Conservation (phyloP, 2,888 invertebrate genomes). For the Dicycla oo region DNA sequence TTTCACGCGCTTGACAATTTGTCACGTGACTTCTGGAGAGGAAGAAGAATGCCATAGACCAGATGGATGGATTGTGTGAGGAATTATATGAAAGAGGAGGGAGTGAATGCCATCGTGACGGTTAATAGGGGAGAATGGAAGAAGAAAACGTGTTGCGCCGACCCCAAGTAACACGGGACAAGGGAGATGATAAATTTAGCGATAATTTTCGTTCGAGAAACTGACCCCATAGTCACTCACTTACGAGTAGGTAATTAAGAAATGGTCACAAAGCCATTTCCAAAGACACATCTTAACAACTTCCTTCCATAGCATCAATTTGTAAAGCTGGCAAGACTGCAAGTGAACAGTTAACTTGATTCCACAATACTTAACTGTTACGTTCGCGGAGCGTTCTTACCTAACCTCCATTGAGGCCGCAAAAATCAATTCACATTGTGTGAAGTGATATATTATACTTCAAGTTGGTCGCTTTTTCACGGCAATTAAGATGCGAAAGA, state of each 20-base stretch:
- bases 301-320: slow-evolving; percentile 14
- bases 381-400: slow-evolving; percentile 55
- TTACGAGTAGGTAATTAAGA: not conserved
- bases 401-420: slow-evolving; percentile 45
- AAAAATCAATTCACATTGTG: slow-evolving; percentile 50
- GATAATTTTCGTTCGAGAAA: too few species aligned
- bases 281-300: not conserved
- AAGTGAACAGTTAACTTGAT: slow-evolving; percentile 52
- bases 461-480: slow-evolving; percentile 24
- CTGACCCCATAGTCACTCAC: not conserved
- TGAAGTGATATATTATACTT: slow-evolving; percentile 27
- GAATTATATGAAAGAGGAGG: not conserved
- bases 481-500: slow-evolving; percentile 19
- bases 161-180: not conserved
- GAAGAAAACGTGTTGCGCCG: not conserved
- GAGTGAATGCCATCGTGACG: not conserved
- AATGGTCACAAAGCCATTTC: not conserved
- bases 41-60: not conserved
- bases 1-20: not conserved
- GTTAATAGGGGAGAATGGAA: not conserved
- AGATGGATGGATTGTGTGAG: not conserved
- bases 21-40: not conserved
- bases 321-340: slow-evolving; percentile 6
- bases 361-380: slow-evolving; percentile 58
- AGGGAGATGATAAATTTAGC: not conserved